Conservation (phyloP, 2,113 vertebrate species). For the Gadus chalcogrammus region DNA sequence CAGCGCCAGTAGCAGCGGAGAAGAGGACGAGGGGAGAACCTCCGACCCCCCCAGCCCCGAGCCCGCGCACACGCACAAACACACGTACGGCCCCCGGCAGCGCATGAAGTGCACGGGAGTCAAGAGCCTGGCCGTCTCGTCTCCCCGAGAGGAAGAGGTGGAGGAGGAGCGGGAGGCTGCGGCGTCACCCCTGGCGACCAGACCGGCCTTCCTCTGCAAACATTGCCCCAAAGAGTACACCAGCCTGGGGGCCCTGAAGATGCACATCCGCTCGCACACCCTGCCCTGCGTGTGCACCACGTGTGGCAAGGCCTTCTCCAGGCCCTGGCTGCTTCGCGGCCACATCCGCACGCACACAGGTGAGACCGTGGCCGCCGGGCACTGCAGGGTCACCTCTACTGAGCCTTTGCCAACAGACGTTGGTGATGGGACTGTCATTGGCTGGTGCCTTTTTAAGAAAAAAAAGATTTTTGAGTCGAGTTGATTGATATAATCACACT, state of each 20-base stretch:
- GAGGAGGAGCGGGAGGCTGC: conserved; percentile 63
- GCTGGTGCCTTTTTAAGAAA: too few relatives aligned
- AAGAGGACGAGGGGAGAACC: conserved; percentile 88
- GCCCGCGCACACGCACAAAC: conserved; percentile 73
- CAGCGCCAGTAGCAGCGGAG: conserved; percentile 79
- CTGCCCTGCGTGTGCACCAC: conserved; percentile 90
- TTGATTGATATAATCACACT: conserved; percentile 36
- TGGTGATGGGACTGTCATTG: too few relatives aligned
- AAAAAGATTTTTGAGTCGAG: not conserved
- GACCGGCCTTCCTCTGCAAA: conserved; percentile 89
- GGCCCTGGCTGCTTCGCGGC: conserved; percentile 92
- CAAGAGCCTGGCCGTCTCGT: conserved; percentile 71
- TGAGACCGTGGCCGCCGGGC: conserved; percentile 33
- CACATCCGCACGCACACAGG: conserved; percentile 94
- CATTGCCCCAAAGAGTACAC: conserved; percentile 93
- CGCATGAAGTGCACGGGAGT: conserved; percentile 76
- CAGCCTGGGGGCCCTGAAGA: conserved; percentile 92
- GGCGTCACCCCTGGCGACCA: conserved; percentile 49
- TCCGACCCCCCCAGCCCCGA: conserved; percentile 90
- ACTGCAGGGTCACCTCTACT: not conserved
- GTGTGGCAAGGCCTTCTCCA: conserved; percentile 92
- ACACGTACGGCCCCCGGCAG: conserved; percentile 75
- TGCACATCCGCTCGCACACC: conserved; percentile 94
- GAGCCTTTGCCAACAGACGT: not conserved
- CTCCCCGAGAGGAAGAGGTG: conserved; percentile 64